These are phyloP conservation scores for Chalcosyrphus nemorum DNA, from an alignment of 2,888 invertebrate genomes.

Conservation along the genomic window DNA sequence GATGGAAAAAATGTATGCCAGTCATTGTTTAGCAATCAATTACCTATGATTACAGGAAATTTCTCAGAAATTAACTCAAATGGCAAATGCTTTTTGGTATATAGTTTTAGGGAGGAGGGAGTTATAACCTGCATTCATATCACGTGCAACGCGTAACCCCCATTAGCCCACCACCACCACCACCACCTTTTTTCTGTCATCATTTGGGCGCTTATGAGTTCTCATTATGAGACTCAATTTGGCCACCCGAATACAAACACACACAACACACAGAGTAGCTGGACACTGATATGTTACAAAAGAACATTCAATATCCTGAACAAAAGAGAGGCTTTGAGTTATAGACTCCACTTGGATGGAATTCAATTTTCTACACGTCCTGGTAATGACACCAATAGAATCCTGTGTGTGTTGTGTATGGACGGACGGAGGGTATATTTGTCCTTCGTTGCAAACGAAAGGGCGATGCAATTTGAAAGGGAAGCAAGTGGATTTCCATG, in stretches of 20 bases:
- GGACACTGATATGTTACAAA: constrained; percentile 41
- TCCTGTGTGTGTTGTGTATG: constrained; percentile 20
- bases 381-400: constrained; percentile 67
- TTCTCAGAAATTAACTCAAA: constrained; percentile 49
- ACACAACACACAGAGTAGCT: constrained; percentile 28
- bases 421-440: background rate
- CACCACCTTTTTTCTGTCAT: constrained; percentile 46
- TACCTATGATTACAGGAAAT: constrained; percentile 65
- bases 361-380: constrained; percentile 68
- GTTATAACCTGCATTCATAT: constrained; percentile 36
- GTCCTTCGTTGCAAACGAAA: constrained; percentile 2
- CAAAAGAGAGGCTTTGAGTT: constrained; percentile 58
- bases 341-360: constrained; percentile 58
- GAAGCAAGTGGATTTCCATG: constrained; percentile 13
- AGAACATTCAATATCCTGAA: constrained; percentile 59
- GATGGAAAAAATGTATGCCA: constrained; percentile 28
- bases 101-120: too few species aligned
- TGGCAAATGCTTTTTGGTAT: constrained; percentile 6
- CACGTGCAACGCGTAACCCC: constrained; percentile 63
- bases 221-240: constrained; percentile 68
- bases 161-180: constrained; percentile 29
- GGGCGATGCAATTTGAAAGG: constrained; percentile 33
- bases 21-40: constrained; percentile 71
- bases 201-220: constrained; percentile 63
- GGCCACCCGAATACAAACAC: constrained; percentile 1